Evolutionary conservation across 2,888 invertebrate genomes (phyloP), one percentile per base, ranked within the genome.

Genomic region (Nycteola revayana): DNA sequence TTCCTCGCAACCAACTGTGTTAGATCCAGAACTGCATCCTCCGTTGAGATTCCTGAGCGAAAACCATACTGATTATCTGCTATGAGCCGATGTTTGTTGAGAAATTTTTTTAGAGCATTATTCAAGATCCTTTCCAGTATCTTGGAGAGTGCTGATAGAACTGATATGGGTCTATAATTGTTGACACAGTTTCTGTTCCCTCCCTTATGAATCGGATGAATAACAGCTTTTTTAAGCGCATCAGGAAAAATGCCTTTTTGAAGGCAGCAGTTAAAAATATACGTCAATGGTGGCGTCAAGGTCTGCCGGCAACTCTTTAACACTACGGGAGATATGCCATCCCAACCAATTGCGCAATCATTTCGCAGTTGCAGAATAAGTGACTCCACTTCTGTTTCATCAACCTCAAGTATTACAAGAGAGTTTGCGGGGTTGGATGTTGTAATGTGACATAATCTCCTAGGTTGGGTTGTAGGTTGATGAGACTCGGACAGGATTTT

Each of bases 1-100:
- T n/a, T n/a, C n/a, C n/a, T n/a, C n/a, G n/a, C n/a, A n/a, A n/a
- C 63, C 17, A 29, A 18, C 9, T 9, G 3, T 27, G 8, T 4
- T n/a, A n/a, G n/a, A n/a, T n/a, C n/a, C n/a, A n/a, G n/a, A n/a
- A n/a, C n/a, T n/a, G n/a, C n/a, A n/a, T n/a, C n/a, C n/a, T n/a
- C n/a, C n/a, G n/a, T n/a, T n/a, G n/a, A n/a, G n/a, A n/a, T n/a
- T n/a, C n/a, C n/a, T n/a, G n/a, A n/a, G n/a, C n/a, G n/a, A n/a
- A n/a, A n/a, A n/a, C n/a, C n/a, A n/a, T n/a, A n/a, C n/a, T n/a
- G n/a, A n/a, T n/a, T n/a, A n/a, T n/a, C n/a, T n/a, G n/a, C n/a
- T n/a, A n/a, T n/a, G n/a, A 17, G n/a, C n/a, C n/a, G n/a, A n/a
- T n/a, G n/a, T n/a, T n/a, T n/a, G n/a, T n/a, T 18, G 18, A 18